Conservation (phyloP, 2,113 vertebrate species). For the Callocephalon fimbriatum region DNA sequence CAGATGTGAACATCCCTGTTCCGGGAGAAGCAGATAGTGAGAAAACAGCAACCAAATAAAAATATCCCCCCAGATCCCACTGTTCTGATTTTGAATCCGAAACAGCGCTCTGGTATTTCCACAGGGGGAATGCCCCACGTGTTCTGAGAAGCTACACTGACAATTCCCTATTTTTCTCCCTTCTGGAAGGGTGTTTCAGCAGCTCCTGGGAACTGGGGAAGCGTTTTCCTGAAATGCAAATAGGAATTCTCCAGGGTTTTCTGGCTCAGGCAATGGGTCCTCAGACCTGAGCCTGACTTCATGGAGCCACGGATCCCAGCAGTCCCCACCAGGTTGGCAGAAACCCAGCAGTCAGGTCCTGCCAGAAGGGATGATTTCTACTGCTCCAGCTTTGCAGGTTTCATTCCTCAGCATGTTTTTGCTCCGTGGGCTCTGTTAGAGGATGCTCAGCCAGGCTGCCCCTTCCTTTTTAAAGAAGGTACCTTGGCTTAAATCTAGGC, state of each 20-base stretch:
- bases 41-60: background rate
- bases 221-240: background rate
- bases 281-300: background rate
- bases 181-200: background rate
- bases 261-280: conserved; percentile 11
- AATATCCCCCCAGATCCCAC: background rate
- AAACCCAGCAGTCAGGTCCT: background rate
- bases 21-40: background rate
- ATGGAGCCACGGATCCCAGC: background rate
- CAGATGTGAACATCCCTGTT: rapidly evolving
- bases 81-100: background rate
- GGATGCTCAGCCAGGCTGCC: background rate
- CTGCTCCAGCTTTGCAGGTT: background rate
- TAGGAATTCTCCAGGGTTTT: conserved; percentile 8
- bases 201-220: conserved; percentile 24
- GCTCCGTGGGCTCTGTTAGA: background rate
- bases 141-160: background rate
- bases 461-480: background rate
- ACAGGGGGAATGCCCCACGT: background rate
- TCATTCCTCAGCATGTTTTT: background rate
- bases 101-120: background rate
- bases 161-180: background rate
- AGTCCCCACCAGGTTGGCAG: background rate
- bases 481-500: background rate
- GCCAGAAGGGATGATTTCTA: background rate